Evolutionary conservation across 64 coral and sea anemone species (phyloP), one percentile per base, ranked within the genome.

Genomic region (Pachyseris speciosa): DNA sequence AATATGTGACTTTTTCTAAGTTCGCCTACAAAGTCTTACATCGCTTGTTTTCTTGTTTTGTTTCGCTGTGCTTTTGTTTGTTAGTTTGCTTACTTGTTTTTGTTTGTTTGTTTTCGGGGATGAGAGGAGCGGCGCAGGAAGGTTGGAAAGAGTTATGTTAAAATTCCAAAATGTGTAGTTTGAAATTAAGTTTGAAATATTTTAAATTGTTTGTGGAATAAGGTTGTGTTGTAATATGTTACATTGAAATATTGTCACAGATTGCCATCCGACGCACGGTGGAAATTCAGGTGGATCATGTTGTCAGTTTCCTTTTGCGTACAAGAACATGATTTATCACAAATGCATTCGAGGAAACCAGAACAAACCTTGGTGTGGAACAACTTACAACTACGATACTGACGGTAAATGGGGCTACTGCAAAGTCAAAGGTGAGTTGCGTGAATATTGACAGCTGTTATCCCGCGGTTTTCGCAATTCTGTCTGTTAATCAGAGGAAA

Each of bases 281-380:
- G 92, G 92, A 45, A 94, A 94, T 29, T 75, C 85, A 4, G 49
- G 76, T 44, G 76, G 85, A 39, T 85, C 84, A 59, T 94, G 92
- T 55, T 94, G 92, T 47, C 92, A 94, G 64, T 93, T 94, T 33
- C 92, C 92, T 7, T 94, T 88, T 37, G 64, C 74, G 9, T 94
- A 94, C 71, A 86, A 87, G 43, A 64, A 75, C 64, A 88, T 87
- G 84, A 87, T 94, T 12, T 94, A 94, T 75, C 75, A 88, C 41
- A 36, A 79, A 27, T 94, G 92, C 43, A 94, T 87, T 31, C 86
- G 69, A 69, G 84, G 74, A 58, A 12, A 69, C 52, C 84, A 50
- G 44, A 19, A 22, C 9, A 83, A 81, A 25, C 84, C 85, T 29
- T 94, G 92, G 92, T 94, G 92, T 61, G 85, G 74, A 9, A 94